Evolutionary conservation across 2,888 invertebrate genomes (phyloP), one percentile per base, ranked within the genome.

Genomic region (Andrena flavipes): DNA sequence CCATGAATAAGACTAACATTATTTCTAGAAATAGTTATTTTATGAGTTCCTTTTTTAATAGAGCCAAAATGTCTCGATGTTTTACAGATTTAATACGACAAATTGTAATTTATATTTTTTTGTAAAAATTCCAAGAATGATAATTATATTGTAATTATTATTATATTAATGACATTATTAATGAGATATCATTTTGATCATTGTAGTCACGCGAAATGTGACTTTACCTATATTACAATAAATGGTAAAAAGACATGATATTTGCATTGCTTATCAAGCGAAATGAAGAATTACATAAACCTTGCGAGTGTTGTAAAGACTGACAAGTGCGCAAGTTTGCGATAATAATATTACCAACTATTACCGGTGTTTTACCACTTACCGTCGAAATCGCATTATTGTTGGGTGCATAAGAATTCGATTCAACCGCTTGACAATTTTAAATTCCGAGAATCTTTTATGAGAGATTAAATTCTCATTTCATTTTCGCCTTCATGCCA

Each of bases 341-440:
- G 30, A 49, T 10, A 30, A 29, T 70, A 63, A 23, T 26, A 54
- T 23, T 5, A 30, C 65, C 51, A 48, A 72, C 71, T 48, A 49
- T 30, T 49, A 42, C 10, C 35, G 89, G 92, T 93, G 86, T 94
- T 62, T 95, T 94, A 94, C 97, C 96, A 60, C 98, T 97, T 94
- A 98, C 96, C 71, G 96, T 95, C 76, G 99, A 94, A 98, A 99
- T 99, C 94, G 98, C 97, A 94, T 99, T 99, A 94, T 99, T 99
- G 71, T 99, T 95, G 0, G 98, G 99, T 3, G 99, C 99, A 93
- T 98, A 99, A 0, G 99, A 99, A 94, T 99, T 99, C 92, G 98
- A 93, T 91, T 97, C 96, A 3, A 98, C 96, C 70, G 98, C 95
- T 96, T 98, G 95, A 30, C 96, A 96, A 51, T 51, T 51, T 20